Base-by-base conservation (phyloP, 2,888 invertebrate genomes). In the Busseola fusca region DNA sequence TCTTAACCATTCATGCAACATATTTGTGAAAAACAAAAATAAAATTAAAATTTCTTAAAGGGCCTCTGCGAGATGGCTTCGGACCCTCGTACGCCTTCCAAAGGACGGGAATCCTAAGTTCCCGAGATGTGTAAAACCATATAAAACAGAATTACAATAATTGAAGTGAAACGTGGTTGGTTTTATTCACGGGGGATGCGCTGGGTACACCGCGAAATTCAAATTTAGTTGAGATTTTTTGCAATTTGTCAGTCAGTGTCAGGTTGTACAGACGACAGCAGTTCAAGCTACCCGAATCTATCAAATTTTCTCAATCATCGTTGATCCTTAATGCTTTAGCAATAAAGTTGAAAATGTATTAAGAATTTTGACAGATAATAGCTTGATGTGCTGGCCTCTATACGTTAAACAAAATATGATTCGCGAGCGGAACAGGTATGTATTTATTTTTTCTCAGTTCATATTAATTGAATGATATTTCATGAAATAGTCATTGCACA, bases 1-100 rank as follows among this genome's bases (percentile, higher is more conserved):
- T 56, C 37, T 69, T 69, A 76, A 66, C 27, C n/a, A 58, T 34
- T 9, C 80, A 79, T 79, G 79, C 80, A 68, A 75, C 42, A 75
- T 58, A 75, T 48, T 58, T 64, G 25, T 37, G 69, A 60, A 58
- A 50, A 63, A 58, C 50, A 40, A 57, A 34, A 62, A 59, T 54
- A 50, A 30, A 34, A 34, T 34, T 34, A 34, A 6, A 6, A 34
- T 34, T 34, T 40, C 10, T 2, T 40, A 40, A 10, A 10, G 1
- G 40, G 40, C 40, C 40, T 40, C 40, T 40, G 40, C 40, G 10
- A 40, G 40, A 10, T 40, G 10, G 40, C 10, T 40, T 40, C 40
- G 10, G 1, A 10, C 40, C 40, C 40, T 40, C 12, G 40, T 40
- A 10, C 40, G 40, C 1, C 40, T 40, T 40, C 40, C 40, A 40